Evolutionary conservation across 2,797 vertebrate genomes (phyloP), one percentile per base, ranked within the genome.

Genomic region (Caiman crocodilus): DNA sequence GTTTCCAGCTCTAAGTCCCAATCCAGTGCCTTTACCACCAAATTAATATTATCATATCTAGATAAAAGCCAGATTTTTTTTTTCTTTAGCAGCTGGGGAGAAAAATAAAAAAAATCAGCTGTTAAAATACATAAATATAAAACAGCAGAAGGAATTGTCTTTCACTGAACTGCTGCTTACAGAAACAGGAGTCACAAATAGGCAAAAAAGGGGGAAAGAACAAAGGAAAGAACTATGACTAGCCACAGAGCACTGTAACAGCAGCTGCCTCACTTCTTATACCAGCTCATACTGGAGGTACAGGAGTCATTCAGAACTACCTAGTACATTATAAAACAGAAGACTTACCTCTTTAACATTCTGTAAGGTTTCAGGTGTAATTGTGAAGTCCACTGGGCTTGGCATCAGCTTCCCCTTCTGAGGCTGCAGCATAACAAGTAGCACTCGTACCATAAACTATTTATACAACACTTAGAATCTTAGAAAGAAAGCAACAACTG

Each of bases 311-410:
- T 18, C 28, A 65, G 5, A 55, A 76, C 55, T 30, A 50, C 5
- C n/a, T 7, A 18, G 3, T 1, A 25, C 9, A 20, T 13, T 4
- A 8, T 12, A 2, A 63, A 1, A 21, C 6, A 28, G 10, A 5
- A 61, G 5, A 2, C 35, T 90, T 94, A 99, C 99, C 98, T 99
- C 99, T 76, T 98, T 98, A 81, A 97, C 98, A 8, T 99, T 99
- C 96, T 99, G 99, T 83, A 99, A 90, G 2, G 99, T 99, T 90
- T 99, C 99, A 1, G 99, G 99, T 1, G 98, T 99, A 95, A 99
- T 99, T 55, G 98, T 99, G 97, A 99, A 99, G 95, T 99, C 98
- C 73, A 99, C 99, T 0, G 99, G 99, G 65, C 97, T 99, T 0
- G 98, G 98, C 8, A 97, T 97, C 76, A 98, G 90, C 94, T 99